Percentiles rank a stretch among this genome's conserved stretches.
These are phyloP conservation scores for Drosophila albomicans DNA, from an alignment of 1,140 invertebrate genomes.

Conservation along the genomic window DNA sequence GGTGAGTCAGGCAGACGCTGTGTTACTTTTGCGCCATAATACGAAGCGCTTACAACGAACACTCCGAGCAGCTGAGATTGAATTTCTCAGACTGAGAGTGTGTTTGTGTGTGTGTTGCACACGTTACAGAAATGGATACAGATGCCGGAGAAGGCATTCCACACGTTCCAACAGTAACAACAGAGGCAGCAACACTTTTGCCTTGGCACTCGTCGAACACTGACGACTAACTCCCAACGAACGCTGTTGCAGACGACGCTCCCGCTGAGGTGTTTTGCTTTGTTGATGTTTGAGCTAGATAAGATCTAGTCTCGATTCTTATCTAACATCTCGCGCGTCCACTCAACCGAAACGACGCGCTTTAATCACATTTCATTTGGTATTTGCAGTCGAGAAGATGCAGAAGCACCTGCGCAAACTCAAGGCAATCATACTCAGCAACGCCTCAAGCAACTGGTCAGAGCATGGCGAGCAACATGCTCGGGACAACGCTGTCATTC, in stretches of 20 bases:
- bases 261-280: neutral
- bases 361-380: slow-evolving; percentile 32
- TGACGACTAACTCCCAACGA: slow-evolving; percentile 19
- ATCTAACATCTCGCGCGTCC: slow-evolving; percentile 20
- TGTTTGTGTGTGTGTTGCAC: slow-evolving; percentile 26
- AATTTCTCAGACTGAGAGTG: slow-evolving; percentile 44
- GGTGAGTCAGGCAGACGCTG: slow-evolving; percentile 19
- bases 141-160: slow-evolving; percentile 43
- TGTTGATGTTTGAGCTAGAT: slow-evolving; percentile 62
- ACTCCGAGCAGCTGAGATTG: slow-evolving; percentile 55
- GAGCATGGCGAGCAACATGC: slow-evolving; percentile 74
- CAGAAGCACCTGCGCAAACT: slow-evolving; percentile 80
- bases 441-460: slow-evolving; percentile 64
- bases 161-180: slow-evolving; percentile 39
- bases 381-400: slow-evolving; percentile 76
- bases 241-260: neutral
- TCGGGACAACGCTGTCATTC: slow-evolving; percentile 75
- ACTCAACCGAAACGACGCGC: neutral
- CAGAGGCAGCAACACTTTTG: slow-evolving; percentile 55
- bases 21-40: slow-evolving; percentile 56
- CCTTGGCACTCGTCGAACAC: slow-evolving; percentile 61
- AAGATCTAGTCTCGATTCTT: slow-evolving; percentile 40
- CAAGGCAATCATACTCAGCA: slow-evolving; percentile 70
- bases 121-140: slow-evolving; percentile 28
- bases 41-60: slow-evolving; percentile 61